phyloP scores from a whole-genome alignment of 2,888 invertebrate species.

The Thecocarcelia acutangulata region DNA sequence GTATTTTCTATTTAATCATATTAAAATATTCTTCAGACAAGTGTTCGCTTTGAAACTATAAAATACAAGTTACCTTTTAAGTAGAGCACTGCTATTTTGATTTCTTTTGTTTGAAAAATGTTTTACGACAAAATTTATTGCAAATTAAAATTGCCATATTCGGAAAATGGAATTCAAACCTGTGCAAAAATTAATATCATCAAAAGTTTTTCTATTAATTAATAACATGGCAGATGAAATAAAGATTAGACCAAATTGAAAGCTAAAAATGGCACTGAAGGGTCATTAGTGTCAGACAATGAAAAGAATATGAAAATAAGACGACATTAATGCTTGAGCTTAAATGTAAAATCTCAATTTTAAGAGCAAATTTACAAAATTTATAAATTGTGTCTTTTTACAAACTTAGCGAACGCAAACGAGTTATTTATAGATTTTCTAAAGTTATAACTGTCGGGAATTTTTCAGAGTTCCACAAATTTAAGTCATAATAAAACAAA shows the following conservation, averaged over 20 bases:
- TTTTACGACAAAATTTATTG: slow-evolving; percentile 33
- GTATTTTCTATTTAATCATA: no score
- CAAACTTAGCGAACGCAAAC: no score
- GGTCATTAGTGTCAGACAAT: slow-evolving; percentile 18
- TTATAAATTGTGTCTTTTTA: no score
- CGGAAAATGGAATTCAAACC: slow-evolving; percentile 24
- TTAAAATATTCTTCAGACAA: no score
- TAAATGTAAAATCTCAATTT: slow-evolving; percentile 15
- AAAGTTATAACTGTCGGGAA: no score
- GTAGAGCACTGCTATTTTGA: background rate
- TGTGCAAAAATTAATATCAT: slow-evolving; percentile 11
- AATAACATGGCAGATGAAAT: slow-evolving; percentile 5
- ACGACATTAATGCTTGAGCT: background rate
- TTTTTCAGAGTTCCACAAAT: no score
- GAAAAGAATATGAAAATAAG: background rate
- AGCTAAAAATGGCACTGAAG: slow-evolving; percentile 11
- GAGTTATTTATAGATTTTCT: no score
- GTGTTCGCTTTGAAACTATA: background rate
- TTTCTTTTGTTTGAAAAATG: background rate
- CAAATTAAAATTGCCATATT: slow-evolving; percentile 45
- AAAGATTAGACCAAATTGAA: background rate
- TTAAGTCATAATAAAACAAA: no score
- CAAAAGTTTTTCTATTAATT: slow-evolving; percentile 30
- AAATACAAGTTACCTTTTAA: slow-evolving; percentile 51
- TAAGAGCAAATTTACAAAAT: slow-evolving; percentile 13